Evolutionary conservation across 1,140 invertebrate species (phyloP), one percentile per base, ranked within the genome.

Genomic region (Diachasmimorpha longicaudata): DNA sequence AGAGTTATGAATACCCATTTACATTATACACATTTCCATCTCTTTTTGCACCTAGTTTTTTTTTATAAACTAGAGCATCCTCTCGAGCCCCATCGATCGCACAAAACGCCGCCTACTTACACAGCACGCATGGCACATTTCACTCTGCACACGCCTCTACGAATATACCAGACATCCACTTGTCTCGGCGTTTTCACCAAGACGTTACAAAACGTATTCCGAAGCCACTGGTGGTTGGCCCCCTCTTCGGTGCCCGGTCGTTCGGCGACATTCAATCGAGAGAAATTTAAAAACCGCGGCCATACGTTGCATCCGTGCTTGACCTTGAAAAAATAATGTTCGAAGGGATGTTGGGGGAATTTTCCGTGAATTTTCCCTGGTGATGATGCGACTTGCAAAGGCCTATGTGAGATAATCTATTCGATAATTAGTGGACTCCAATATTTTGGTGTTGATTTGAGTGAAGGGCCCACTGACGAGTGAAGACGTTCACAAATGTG

Each of bases 101-200:
- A 58, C 75, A 76, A 78, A 76, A 75, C 70, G 72, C 74, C 77
- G 66, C 74, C 77, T 76, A 78, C 77, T 76, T 78, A 78, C 70
- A 78, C 77, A 78, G 70, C 74, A 78, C 77, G 77, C 77, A 78
- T 78, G 77, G 58, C 77, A 76, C 74, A 70, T 78, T 78, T 76
- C 74, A 78, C 74, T 78, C 75, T 76, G 71, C 77, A 75, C 70
- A 75, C 58, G 25, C 77, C 46, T 72, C 73, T 75, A 63, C 48
- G 52, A 16, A 14, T 31, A 16, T 21, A 68, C 58, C 16, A 74
- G 39, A 74, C 72, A 36, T 44, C 48, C n/a, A 55, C 48, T 55
- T 55, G 48, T 21, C 48, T 55, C 19, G 10, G 6, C 48, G 48
- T 55, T 55, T 55, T 55, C 48, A 16, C 48, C 48, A 55, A 55